These are phyloP conservation scores for Mobula birostris DNA, from an alignment of 2,113 vertebrate species.

Conservation along the genomic window DNA sequence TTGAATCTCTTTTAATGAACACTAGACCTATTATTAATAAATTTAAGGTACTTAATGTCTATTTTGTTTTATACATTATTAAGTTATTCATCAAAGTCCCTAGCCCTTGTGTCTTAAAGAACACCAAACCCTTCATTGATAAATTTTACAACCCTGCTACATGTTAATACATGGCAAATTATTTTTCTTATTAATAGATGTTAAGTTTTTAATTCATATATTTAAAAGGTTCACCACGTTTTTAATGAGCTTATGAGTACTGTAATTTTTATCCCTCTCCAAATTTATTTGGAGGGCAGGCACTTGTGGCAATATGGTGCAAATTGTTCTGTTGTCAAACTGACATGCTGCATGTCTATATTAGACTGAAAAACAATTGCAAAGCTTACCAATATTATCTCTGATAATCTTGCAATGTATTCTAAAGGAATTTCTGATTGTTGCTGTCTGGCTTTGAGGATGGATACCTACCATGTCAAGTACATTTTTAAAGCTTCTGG, in stretches of 20 bases:
- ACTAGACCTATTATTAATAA: background rate
- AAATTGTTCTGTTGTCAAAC: no score
- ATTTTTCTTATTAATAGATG: no score
- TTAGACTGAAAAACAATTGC: background rate
- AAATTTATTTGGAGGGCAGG: background rate
- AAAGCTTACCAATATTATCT: background rate
- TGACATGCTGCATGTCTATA: background rate
- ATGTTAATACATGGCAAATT: no score
- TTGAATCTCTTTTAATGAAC: background rate
- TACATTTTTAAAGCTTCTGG: background rate
- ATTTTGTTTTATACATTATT: background rate
- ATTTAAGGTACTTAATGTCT: background rate
- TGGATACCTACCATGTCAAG: background rate
- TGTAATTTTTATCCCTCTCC: background rate
- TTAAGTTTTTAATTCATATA: no score
- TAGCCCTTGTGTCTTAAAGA: no score
- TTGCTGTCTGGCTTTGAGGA: background rate
- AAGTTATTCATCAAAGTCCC: no score
- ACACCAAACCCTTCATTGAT: no score
- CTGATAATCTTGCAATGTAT: background rate
- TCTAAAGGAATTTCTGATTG: no score
- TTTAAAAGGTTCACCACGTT: no score
- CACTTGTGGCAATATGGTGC: background rate
- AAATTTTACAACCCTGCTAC: no score
- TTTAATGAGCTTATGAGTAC: no score